These are phyloP conservation scores for Macaria notata DNA, from an alignment of 2,888 invertebrate genomes.

Conservation along the genomic window DNA sequence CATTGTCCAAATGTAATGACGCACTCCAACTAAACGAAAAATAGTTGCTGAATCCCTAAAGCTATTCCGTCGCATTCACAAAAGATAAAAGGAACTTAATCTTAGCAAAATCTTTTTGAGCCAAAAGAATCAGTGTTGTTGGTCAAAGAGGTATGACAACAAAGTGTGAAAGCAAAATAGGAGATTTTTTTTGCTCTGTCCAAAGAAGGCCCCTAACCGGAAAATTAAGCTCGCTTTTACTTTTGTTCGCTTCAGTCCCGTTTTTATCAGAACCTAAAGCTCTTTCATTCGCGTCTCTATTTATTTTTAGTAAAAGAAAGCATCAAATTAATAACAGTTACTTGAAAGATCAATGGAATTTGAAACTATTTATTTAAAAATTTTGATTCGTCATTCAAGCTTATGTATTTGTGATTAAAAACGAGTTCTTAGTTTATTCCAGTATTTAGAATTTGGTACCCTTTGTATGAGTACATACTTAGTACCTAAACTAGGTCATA, in stretches of 20 bases:
- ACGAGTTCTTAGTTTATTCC: no score
- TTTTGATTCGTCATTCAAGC: no score
- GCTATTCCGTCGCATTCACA: constrained; percentile 29
- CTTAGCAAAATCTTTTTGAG: constrained; percentile 47
- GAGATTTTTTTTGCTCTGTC: constrained; percentile 40
- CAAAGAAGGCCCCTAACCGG: constrained; percentile 57
- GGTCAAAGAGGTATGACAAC: constrained; percentile 50
- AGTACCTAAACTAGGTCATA: no score
- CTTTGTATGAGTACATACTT: no score
- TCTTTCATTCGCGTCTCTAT: constrained; percentile 42
- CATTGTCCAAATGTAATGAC: no score
- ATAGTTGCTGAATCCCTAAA: constrained; percentile 22
- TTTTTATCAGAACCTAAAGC: constrained; percentile 30
- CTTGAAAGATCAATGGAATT: neutral
- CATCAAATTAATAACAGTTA: neutral
- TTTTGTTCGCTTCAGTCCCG: constrained; percentile 55
- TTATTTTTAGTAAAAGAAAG: constrained; percentile 40
- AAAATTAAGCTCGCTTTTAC: constrained; percentile 68
- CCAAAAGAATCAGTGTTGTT: constrained; percentile 45
- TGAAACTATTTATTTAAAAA: no score
- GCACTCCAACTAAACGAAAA: constrained; percentile 16
- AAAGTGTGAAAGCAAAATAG: constrained; percentile 50
- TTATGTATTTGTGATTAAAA: no score
- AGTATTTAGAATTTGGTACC: no score
- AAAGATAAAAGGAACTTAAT: constrained; percentile 42